These are phyloP conservation scores for Maniola jurtina DNA, from an alignment of 1,140 invertebrate species.

Conservation along the genomic window DNA sequence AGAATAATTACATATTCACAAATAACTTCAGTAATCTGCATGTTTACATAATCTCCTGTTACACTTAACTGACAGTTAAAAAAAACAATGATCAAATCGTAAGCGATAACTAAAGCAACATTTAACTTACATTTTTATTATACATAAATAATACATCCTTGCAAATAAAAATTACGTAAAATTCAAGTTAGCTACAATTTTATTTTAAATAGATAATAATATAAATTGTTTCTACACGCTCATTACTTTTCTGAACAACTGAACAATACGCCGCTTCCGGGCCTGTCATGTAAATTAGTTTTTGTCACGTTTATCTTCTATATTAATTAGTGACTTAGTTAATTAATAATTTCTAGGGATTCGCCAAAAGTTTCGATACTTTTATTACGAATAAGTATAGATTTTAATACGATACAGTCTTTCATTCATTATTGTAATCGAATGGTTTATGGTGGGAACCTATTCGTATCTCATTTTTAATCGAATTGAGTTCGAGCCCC, in stretches of 20 bases:
- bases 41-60: slow-evolving; percentile 62
- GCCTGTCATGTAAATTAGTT: slow-evolving; percentile 52
- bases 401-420: too few species aligned
- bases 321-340: slow-evolving; percentile 49
- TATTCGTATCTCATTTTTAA: too few species aligned
- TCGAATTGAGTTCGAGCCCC: too few species aligned
- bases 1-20: slow-evolving; percentile 79
- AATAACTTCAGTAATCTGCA: slow-evolving; percentile 67
- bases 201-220: slow-evolving; percentile 51
- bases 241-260: slow-evolving; percentile 43
- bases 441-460: too few species aligned
- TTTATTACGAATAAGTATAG: neutral
- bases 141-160: slow-evolving; percentile 77
- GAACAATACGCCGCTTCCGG: slow-evolving; percentile 32
- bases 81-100: slow-evolving; percentile 69
- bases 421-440: too few species aligned
- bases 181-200: slow-evolving; percentile 74
- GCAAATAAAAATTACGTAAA: slow-evolving; percentile 75
- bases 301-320: slow-evolving; percentile 38
- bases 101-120: slow-evolving; percentile 75
- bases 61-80: slow-evolving; percentile 59
- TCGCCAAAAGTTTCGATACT: slow-evolving; percentile 16
- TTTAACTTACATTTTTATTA: slow-evolving; percentile 74
- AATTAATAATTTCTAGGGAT: slow-evolving; percentile 8
- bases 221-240: slow-evolving; percentile 71